These are phyloP conservation scores for Coelopa pilipes DNA, from an alignment of 2,888 invertebrate species.

Conservation along the genomic window DNA sequence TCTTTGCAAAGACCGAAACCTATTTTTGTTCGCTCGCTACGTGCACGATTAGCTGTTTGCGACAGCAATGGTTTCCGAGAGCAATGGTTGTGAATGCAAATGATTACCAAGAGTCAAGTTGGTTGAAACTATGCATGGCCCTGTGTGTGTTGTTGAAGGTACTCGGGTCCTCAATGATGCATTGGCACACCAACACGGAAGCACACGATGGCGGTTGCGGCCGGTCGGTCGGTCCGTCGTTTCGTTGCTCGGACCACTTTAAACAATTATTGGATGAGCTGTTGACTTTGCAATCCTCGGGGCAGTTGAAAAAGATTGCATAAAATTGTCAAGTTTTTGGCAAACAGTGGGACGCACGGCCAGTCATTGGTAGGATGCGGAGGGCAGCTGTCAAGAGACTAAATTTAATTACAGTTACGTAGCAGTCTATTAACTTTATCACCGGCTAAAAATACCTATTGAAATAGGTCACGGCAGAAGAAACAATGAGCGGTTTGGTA, in stretches of 20 bases:
- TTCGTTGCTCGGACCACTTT: conserved; percentile 7
- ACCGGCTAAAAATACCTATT: conserved; percentile 18
- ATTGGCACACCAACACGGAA: conserved; percentile 26
- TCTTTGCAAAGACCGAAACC: too few relatives aligned
- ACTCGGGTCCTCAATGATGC: neutral
- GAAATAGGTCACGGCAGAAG: conserved; percentile 18
- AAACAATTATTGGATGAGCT: conserved; percentile 1
- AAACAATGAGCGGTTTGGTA: neutral
- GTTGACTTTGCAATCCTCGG: neutral
- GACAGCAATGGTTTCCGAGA: too few relatives aligned
- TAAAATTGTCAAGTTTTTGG: conserved; percentile 21
- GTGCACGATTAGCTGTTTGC: too few relatives aligned
- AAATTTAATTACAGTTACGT: conserved; percentile 2
- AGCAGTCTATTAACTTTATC: neutral
- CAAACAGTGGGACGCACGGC: neutral
- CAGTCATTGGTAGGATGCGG: neutral
- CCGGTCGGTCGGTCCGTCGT: too few relatives aligned
- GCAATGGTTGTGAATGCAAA: too few relatives aligned
- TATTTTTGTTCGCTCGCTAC: too few relatives aligned
- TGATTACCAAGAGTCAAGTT: too few relatives aligned
- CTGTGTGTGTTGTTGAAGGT: conserved; percentile 5
- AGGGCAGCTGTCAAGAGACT: conserved; percentile 13
- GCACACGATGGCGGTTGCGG: neutral
- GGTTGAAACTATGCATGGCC: neutral
- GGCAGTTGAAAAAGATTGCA: neutral